phyloP scores from a whole-genome alignment of 2,113 vertebrate genomes.

The Nicator chloris region DNA sequence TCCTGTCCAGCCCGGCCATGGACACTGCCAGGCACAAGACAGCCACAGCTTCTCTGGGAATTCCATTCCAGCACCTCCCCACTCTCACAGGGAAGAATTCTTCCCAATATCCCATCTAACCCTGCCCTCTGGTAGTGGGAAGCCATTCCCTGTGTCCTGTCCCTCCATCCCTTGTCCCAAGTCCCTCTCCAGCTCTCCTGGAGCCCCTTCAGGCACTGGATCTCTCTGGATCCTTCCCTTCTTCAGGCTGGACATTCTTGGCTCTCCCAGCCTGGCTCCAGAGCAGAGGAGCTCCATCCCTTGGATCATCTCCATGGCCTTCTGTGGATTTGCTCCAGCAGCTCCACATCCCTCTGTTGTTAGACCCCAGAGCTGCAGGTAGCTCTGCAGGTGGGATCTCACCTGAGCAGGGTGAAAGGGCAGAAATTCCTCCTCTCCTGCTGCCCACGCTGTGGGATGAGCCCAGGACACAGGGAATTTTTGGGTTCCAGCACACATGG shows the following conservation, averaged over 20 bases:
- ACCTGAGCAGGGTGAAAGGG: neutral
- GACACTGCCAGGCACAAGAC: fast-evolving
- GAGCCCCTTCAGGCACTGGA: neutral
- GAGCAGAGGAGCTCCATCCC: neutral
- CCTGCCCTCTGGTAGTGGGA: too few relatives aligned
- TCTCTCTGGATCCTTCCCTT: fast-evolving
- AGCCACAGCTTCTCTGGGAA: neutral
- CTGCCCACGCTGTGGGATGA: fast-evolving
- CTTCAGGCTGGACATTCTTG: neutral
- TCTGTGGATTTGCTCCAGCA: neutral
- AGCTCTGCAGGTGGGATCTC: neutral
- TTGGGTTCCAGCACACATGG: neutral
- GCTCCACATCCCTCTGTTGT: neutral
- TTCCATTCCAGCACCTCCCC: fast-evolving
- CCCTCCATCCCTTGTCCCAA: fast-evolving
- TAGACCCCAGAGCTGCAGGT: neutral
- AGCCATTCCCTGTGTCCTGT: neutral
- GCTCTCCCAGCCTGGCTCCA: neutral
- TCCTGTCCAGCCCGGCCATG: fast-evolving
- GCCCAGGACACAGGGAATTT: neutral
- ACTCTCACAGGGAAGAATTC: fast-evolving
- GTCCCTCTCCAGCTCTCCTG: neutral
- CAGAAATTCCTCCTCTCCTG: neutral
- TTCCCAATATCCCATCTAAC: fast-evolving
- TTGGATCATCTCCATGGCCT: fast-evolving